Conservation (phyloP, 2,888 invertebrate species). For the Plagodis dolabraria region DNA sequence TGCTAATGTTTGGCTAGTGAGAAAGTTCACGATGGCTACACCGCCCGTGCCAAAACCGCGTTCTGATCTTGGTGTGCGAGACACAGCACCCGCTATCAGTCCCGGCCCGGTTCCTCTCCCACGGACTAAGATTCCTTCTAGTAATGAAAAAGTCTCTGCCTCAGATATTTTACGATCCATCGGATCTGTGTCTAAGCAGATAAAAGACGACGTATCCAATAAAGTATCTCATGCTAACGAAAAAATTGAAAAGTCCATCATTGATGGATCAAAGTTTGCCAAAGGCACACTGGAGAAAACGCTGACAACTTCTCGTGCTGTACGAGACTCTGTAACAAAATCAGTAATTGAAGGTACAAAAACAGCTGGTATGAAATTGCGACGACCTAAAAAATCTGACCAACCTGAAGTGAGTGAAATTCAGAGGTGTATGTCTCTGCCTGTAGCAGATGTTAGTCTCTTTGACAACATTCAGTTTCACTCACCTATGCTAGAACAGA, state of each 20-base stretch:
- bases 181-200: conserved; percentile 83
- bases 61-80: conserved; percentile 50
- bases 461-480: conserved; percentile 88
- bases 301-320: conserved; percentile 75
- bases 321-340: conserved; percentile 82
- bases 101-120: conserved; percentile 84
- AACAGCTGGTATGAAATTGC: conserved; percentile 80
- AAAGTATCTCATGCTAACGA: conserved; percentile 77
- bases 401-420: conserved; percentile 47
- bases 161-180: conserved; percentile 78
- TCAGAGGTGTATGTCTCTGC: conserved; percentile 84
- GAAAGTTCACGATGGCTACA: conserved; percentile 59
- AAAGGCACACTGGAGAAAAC: conserved; percentile 79
- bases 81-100: conserved; percentile 28
- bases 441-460: conserved; percentile 81
- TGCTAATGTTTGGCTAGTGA: background rate
- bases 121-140: conserved; percentile 65
- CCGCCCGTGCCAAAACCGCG: conserved; percentile 77
- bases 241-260: conserved; percentile 67
- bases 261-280: conserved; percentile 71
- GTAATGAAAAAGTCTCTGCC: conserved; percentile 64
- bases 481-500: conserved; percentile 84
- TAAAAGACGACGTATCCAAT: conserved; percentile 82
- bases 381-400: conserved; percentile 60
- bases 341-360: conserved; percentile 87